Evolutionary conservation across 2,888 invertebrate genomes (phyloP), one percentile per base, ranked within the genome.

Genomic region (Eueremaeus valkanovi): DNA sequence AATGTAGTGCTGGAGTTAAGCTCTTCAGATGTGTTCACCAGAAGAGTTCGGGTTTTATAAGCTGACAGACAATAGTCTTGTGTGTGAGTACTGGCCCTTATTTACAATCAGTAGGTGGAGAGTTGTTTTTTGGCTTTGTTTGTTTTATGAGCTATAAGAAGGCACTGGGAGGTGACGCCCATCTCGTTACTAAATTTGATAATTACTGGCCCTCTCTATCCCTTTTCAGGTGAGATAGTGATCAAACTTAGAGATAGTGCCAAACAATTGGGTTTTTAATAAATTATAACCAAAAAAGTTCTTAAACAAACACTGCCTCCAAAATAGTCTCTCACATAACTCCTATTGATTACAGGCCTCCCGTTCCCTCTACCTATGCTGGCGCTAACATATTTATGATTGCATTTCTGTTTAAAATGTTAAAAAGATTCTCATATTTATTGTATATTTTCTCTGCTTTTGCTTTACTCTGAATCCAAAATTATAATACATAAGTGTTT

Each of bases 101-200:
- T 51, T 51, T 51, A 51, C 51, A 51, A 51, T 51, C 51, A 51
- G 51, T 51, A n/a, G 51, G 51, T n/a, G 51, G 9, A 13, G 42
- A 13, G 13, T 8, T 42, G 8, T 8, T 42, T 42, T 42, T 42
- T 42, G 42, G 8, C 13, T 42, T 42, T 42, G 42, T 42, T 42
- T 42, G 42, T 42, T 42, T 42, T 42, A 42, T 6, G n/a, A 51
- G 13, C 6, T 13, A 51, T n/a, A 21, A 51, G 6, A 8, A 42
- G 8, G 13, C 42, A 42, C 42, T 42, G 42, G 42, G 42, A 42
- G 42, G 42, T 42, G 42, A 8, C 51, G 51, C 51, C 51, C 51
- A 13, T 13, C 51, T 51, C 51, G 51, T 51, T 51, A 51, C 11
- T 51, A 51, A 51, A 51, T 51, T 51, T 51, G 51, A 51, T 51